Base-by-base conservation (phyloP, 2,797 vertebrate genomes). In the Eulemur mongoz region DNA sequence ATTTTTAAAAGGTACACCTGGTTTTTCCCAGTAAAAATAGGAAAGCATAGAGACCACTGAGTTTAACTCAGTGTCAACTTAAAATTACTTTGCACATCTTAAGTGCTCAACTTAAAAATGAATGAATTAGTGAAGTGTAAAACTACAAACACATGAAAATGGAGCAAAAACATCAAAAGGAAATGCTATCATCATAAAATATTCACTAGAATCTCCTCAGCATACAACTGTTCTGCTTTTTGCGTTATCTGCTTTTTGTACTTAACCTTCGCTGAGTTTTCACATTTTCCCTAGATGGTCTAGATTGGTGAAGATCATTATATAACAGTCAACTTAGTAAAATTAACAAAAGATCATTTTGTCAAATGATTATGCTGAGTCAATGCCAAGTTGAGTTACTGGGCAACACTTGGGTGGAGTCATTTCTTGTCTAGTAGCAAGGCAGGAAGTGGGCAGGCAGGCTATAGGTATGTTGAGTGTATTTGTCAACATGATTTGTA, bases 301-400 rank as follows among this genome's bases (percentile, higher is more conserved):
- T 88, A 95, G 90, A 98, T 95, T 98, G 87, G 95, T 96, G 95
- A 98, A 80, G 87, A 95, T 97, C 75, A 72, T 82, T 97, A 88
- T 97, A 93, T 97, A 97, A 97, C 94, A 98, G 96, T 96, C 89
- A 98, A 85, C 79, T 96, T 97, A 98, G 93, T 97, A 96, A 92
- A 97, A 97, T 97, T 95, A 61, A 87, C 81, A 65, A 76, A 97
- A 94, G 97, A 81, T 95, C 75, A 59, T 79, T 65, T 91, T 98
- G 96, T 96, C 96, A 54, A 98, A 94, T 98, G 96, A 97, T 92
- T 97, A 97, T 96, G 97, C 97, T 96, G 87, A 98, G 96, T 98
- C 97, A 98, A 85, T 97, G 95, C 97, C 96, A 95, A 80, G 61
- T 89, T 95, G 96, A 98, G 96, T 97, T 95, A 91, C 35, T 23